A percentile compares a stretch with the other conserved stretches of the same genome.
phyloP scores from a whole-genome alignment of 2,888 invertebrate genomes.

The Lymantria monacha region DNA sequence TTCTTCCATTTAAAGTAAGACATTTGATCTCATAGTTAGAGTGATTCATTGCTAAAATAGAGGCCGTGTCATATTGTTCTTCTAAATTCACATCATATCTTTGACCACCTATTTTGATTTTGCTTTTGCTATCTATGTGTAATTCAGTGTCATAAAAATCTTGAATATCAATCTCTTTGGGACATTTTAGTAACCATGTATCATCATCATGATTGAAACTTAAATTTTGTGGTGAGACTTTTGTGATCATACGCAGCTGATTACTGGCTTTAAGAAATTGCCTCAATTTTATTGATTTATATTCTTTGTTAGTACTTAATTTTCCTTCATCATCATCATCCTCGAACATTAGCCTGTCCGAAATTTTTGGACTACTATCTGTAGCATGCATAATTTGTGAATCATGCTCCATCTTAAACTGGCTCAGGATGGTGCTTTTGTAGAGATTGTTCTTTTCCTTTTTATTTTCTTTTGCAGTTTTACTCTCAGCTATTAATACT shows the following conservation, averaged over 20 bases:
- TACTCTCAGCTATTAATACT: constrained; percentile 13
- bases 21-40: constrained; percentile 40
- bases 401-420: background rate
- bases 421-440: constrained; percentile 3
- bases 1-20: constrained; percentile 38
- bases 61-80: constrained; percentile 26
- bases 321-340: constrained; percentile 25
- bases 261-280: constrained; percentile 43
- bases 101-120: constrained; percentile 57
- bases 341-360: constrained; percentile 56
- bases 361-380: constrained; percentile 35
- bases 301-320: constrained; percentile 5
- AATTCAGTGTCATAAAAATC: constrained; percentile 43
- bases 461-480: constrained; percentile 3
- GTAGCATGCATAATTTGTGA: background rate
- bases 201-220: constrained; percentile 54
- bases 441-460: constrained; percentile 8
- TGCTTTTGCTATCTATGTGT: constrained; percentile 49
- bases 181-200: constrained; percentile 59
- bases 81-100: constrained; percentile 47
- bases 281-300: constrained; percentile 33
- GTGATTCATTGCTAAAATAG: constrained; percentile 37
- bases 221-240: constrained; percentile 18
- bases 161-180: constrained; percentile 46
- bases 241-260: constrained; percentile 34